A percentile compares a stretch with the other conserved stretches of the same genome.
Evolutionary conservation across 2,797 vertebrate genomes (phyloP).

Genomic region (Petrocephalus schoutedeni): DNA sequence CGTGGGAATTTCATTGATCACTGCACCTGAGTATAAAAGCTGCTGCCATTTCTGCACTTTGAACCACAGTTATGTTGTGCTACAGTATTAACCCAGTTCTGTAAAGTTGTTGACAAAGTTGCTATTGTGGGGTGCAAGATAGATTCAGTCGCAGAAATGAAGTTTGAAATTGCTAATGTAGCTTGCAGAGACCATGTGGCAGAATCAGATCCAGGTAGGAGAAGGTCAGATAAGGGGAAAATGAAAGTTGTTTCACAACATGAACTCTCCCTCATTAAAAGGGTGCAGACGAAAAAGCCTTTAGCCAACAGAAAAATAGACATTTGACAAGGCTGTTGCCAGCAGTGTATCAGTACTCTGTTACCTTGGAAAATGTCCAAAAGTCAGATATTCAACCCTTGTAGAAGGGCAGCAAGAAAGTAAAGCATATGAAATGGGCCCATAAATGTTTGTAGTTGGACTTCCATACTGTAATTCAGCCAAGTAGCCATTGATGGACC

Average conservation of each 20-base stretch:
- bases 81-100: neutral
- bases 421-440: neutral
- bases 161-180: neutral
- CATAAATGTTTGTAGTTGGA: neutral
- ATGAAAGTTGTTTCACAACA: neutral
- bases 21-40: neutral
- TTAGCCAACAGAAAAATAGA: neutral
- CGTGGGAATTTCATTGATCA: neutral
- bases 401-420: neutral
- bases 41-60: neutral
- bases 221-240: neutral
- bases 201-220: neutral
- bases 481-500: neutral
- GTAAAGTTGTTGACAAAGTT: neutral
- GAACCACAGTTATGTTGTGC: neutral
- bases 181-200: neutral
- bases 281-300: neutral
- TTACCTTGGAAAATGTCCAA: neutral
- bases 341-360: neutral
- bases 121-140: neutral
- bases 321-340: neutral
- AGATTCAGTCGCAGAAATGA: neutral
- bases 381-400: neutral
- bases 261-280: neutral
- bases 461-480: neutral